Conservation (phyloP, 2,888 invertebrate species). For the Homarus gammarus region DNA sequence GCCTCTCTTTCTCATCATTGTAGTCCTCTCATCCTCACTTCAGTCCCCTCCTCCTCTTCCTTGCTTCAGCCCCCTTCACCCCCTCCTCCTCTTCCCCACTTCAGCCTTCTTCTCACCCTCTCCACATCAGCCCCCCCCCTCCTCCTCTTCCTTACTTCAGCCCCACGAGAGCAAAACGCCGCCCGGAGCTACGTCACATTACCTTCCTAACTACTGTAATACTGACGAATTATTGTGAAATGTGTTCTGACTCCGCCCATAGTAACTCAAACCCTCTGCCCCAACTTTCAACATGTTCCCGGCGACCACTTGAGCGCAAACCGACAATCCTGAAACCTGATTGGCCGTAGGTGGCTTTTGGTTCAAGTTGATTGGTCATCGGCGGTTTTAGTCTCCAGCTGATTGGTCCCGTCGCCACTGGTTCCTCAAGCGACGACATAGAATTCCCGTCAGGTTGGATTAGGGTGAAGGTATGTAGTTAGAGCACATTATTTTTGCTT, state of each 20-base stretch:
- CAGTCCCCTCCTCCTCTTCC: not conserved
- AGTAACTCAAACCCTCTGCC: conserved; percentile 5
- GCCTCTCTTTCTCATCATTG: not conserved
- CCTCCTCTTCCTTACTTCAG: not conserved
- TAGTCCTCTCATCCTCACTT: not conserved
- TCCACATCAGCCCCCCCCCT: not conserved
- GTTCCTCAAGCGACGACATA: not conserved
- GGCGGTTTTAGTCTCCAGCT: not conserved
- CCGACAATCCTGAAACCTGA: too few species aligned
- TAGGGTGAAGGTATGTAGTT: not conserved
- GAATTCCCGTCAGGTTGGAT: not conserved
- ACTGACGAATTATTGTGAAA: conserved; percentile 23
- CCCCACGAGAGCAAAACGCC: not conserved
- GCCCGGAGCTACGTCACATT: not conserved
- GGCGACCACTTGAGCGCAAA: not conserved
- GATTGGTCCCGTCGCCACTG: not conserved
- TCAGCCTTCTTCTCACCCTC: not conserved
- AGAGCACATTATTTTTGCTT: not conserved
- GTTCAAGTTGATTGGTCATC: not conserved
- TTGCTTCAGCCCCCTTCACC: not conserved
- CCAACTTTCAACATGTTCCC: not conserved
- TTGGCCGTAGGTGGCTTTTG: not conserved
- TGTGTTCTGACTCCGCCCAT: conserved; percentile 12
- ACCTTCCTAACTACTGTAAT: conserved; percentile 25
- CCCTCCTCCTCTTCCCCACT: not conserved